Percentiles rank a stretch among this genome's conserved stretches.
phyloP scores from a whole-genome alignment of 2,888 invertebrate species.

The Mesorhabditis sp. region DNA sequence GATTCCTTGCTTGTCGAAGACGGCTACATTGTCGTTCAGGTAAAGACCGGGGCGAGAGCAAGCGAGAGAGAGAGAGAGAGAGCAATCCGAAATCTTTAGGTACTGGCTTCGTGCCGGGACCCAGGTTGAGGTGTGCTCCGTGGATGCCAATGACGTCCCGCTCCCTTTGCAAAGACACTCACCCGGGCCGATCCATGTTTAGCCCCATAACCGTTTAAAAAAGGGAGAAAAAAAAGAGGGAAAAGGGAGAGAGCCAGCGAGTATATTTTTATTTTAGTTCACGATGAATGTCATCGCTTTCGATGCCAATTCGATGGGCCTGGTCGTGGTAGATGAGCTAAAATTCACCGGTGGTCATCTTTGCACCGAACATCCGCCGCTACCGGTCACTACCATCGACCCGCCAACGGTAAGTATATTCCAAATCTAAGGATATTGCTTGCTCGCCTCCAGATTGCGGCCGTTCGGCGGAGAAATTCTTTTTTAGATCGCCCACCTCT shows the following conservation, averaged over 20 bases:
- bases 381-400: conserved; percentile 34
- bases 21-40: conserved; percentile 47
- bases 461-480: not conserved
- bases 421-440: not conserved
- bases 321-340: conserved; percentile 40
- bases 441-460: too few species aligned
- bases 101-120: conserved; percentile 55
- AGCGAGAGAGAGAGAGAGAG: not conserved
- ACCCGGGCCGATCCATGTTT: too few species aligned
- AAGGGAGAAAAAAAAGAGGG: too few species aligned
- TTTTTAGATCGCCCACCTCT: conserved; percentile 30
- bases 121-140: conserved; percentile 53
- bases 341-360: conserved; percentile 27
- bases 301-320: conserved; percentile 39
- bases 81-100: conserved; percentile 18
- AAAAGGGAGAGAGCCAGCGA: too few species aligned
- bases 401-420: conserved; percentile 27
- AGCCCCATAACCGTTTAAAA: too few species aligned
- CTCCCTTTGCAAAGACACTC: too few species aligned
- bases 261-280: too few species aligned
- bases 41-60: conserved; percentile 9
- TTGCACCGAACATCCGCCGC: conserved; percentile 41
- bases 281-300: conserved; percentile 51
- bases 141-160: conserved; percentile 47
- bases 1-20: conserved; percentile 49